Conservation (phyloP, 2,888 invertebrate species). For the Dichetophora obliterata region DNA sequence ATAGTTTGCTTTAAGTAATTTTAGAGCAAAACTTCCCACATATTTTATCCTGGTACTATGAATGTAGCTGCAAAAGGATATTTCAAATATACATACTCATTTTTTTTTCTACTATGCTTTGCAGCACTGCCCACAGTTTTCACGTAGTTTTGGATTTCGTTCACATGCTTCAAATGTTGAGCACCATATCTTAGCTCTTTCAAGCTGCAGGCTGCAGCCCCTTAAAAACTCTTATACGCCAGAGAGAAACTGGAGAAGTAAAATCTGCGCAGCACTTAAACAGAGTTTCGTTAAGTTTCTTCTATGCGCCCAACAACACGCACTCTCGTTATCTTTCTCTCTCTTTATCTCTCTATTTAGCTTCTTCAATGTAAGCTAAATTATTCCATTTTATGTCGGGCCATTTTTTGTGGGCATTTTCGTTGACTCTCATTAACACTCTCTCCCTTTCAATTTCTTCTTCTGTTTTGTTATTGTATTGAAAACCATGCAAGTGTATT, state of each 20-base stretch:
- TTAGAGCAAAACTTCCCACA: neutral
- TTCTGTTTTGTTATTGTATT: too few species aligned
- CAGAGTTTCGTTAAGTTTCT: constrained; percentile 7
- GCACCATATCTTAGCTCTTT: neutral
- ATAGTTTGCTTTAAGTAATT: neutral
- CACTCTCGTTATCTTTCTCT: neutral
- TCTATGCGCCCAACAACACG: neutral
- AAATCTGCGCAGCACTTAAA: neutral
- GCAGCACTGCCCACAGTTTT: neutral
- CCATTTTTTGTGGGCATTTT: neutral
- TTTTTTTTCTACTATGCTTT: neutral
- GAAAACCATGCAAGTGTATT: too few species aligned
- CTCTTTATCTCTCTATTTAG: too few species aligned
- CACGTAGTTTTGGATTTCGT: neutral
- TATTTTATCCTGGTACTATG: neutral
- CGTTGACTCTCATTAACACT: neutral
- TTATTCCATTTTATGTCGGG: too few species aligned
- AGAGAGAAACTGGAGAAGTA: neutral
- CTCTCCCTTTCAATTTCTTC: neutral
- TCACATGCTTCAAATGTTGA: neutral
- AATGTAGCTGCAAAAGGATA: neutral
- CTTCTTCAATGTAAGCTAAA: too few species aligned
- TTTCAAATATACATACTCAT: too few species aligned
- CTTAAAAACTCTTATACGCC: constrained; percentile 3
- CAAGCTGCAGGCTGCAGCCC: neutral